phyloP scores from a whole-genome alignment of 1,140 invertebrate genomes.

The Drosophila azteca region DNA sequence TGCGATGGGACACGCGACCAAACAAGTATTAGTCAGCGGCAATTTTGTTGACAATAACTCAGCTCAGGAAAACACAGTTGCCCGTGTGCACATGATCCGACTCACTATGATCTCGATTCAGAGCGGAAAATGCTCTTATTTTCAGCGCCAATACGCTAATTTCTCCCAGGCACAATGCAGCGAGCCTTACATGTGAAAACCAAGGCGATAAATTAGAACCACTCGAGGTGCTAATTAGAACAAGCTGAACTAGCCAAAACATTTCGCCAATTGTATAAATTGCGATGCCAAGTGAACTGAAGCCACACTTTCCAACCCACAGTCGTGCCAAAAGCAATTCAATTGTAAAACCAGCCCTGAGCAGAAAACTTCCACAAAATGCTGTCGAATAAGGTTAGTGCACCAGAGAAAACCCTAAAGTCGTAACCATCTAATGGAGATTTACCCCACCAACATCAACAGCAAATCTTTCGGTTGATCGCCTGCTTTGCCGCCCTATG shows the following conservation, averaged over 20 bases:
- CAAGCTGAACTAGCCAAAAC: constrained; percentile 28
- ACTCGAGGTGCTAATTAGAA: constrained; percentile 58
- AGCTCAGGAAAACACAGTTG: constrained; percentile 12
- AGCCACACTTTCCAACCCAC: constrained; percentile 41
- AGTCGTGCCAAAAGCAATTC: constrained; percentile 26
- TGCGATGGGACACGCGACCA: constrained; percentile 65
- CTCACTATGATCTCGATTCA: constrained; percentile 26
- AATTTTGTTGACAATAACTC: constrained; percentile 27
- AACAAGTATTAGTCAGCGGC: constrained; percentile 57
- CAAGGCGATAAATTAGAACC: constrained; percentile 67
- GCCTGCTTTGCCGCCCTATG: constrained; percentile 23
- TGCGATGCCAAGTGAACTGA: not conserved
- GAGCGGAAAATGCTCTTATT: constrained; percentile 52
- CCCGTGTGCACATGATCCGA: constrained; percentile 56
- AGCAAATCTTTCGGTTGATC: constrained; percentile 42
- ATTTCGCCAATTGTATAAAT: constrained; percentile 64
- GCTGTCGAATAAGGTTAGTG: constrained; percentile 38
- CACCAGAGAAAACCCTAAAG: too few species aligned
- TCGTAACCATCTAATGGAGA: not conserved
- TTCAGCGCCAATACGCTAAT: constrained; percentile 59
- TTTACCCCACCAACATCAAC: not conserved
- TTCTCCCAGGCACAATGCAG: constrained; percentile 31
- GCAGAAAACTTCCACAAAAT: constrained; percentile 28
- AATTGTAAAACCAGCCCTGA: not conserved
- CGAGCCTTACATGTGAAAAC: constrained; percentile 48